Evolutionary conservation across 1,140 invertebrate genomes (phyloP).

Genomic region (Drosophila triauraria): DNA sequence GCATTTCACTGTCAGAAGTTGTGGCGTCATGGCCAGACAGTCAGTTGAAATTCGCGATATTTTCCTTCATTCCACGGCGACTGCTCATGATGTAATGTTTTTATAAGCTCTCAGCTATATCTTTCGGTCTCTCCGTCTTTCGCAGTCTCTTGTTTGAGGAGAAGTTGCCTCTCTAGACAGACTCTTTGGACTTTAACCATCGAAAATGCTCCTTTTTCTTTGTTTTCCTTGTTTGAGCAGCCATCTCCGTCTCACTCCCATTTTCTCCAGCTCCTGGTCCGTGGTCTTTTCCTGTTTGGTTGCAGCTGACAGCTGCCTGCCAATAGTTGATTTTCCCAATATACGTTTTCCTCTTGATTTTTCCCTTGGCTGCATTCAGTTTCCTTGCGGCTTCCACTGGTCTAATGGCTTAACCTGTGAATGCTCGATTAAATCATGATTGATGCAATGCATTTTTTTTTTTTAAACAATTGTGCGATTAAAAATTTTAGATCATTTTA

Average conservation of each 20-base stretch:
- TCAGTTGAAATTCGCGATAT: constrained; percentile 48
- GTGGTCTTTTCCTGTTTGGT: constrained; percentile 34
- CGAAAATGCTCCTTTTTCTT: constrained; percentile 49
- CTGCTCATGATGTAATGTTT: constrained; percentile 81
- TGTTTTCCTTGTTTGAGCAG: constrained; percentile 74
- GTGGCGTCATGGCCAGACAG: constrained; percentile 54
- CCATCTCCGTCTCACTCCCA: constrained; percentile 17
- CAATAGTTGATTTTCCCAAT: constrained; percentile 80
- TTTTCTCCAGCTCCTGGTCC: constrained; percentile 17
- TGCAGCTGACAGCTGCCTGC: constrained; percentile 80
- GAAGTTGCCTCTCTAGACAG: constrained; percentile 51
- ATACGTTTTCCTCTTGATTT: constrained; percentile 76
- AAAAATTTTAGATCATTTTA: background rate
- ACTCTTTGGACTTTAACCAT: constrained; percentile 36
- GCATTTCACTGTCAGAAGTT: constrained; percentile 73
- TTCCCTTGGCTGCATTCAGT: constrained; percentile 58
- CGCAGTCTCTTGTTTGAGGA: constrained; percentile 55
- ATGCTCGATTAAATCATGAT: constrained; percentile 16
- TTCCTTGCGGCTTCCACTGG: constrained; percentile 24
- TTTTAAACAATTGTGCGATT: background rate
- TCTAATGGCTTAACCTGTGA: constrained; percentile 13
- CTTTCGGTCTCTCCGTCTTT: constrained; percentile 3
- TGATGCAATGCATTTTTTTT: background rate
- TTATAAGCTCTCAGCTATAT: constrained; percentile 54
- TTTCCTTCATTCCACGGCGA: constrained; percentile 15